phyloP scores from a whole-genome alignment of 2,888 invertebrate species.

The Halictus ligatus region DNA sequence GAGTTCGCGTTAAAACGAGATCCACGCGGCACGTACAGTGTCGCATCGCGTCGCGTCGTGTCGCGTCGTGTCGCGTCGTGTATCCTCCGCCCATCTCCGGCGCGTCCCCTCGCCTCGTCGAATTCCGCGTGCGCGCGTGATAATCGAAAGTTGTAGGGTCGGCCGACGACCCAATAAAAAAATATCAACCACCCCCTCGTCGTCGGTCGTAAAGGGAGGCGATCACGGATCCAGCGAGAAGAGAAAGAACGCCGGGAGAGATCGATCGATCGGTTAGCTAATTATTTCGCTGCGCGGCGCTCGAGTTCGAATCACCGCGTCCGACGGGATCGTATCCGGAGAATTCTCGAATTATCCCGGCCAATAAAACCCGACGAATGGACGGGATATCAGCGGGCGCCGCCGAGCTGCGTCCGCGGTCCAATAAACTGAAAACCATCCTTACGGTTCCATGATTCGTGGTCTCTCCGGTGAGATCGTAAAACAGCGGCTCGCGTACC shows the following conservation, averaged over 20 bases:
- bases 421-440: conserved; percentile 54
- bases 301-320: not conserved
- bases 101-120: not conserved
- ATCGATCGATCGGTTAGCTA: not conserved
- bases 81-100: not conserved
- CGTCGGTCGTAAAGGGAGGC: not conserved
- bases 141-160: conserved; percentile 17
- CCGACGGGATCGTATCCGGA: not conserved
- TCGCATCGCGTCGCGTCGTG: not conserved
- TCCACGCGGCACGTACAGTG: conserved; percentile 39
- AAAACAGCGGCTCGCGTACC: conserved; percentile 25
- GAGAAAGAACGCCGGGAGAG: not conserved
- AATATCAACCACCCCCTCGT: not conserved
- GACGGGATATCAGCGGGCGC: not conserved
- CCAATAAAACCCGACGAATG: conserved; percentile 21
- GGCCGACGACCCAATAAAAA: not conserved
- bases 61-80: not conserved
- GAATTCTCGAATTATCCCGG: not conserved
- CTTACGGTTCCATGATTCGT: conserved; percentile 42
- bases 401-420: not conserved
- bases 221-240: not conserved
- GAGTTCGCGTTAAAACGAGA: conserved; percentile 40
- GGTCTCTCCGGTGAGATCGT: conserved; percentile 42
- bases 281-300: not conserved
- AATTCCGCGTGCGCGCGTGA: conserved; percentile 13